Base-by-base conservation (phyloP, 2,888 invertebrate genomes). In the Acanthosoma haemorrhoidale region DNA sequence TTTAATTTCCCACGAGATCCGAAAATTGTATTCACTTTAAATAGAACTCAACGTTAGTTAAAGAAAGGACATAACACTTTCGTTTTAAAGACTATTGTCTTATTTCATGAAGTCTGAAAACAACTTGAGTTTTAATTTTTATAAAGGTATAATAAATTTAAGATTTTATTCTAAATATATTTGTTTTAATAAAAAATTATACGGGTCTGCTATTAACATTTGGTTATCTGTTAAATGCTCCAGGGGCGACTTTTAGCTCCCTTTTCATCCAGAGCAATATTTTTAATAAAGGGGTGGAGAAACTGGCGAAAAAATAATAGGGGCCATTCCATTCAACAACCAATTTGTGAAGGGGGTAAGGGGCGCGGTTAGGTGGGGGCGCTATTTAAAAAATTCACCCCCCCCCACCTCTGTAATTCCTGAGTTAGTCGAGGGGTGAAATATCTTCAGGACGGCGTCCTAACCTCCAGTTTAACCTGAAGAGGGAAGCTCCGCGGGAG, bases 241-340 rank as follows among this genome's bases (percentile, higher is more conserved):
- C n/a, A 25, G 6, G 25, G 6, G 6, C 6, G 1, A n/a, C 25
- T 21, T 25, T n/a, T 11, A 21, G 1, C 41, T 25, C 25, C 25
- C 2, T n/a, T 51, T 3, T n/a, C 25, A n/a, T 2, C 6, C 5
- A 25, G 38, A 38, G 51, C 38, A 16, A 61, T 61, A 61, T 61
- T 61, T 61, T 61, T 61, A 61, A 61, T 61, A 61, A 61, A 61
- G 38, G 61, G 61, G 34, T n/a, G n/a, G n/a, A n/a, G n/a, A n/a
- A 21, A 36, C 29, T 32, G 16, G 16, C 21, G 61, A 61, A 61
- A 61, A 61, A 61, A 36, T 61, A 61, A 61, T 61, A 36, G 61
- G 16, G 36, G n/a, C 38, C 61, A 61, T 61, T 61, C 61, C 61
- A 36, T 61, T 61, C 34, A 61, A 61, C 61, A 61, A 61, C 61